phyloP scores from a whole-genome alignment of 2,797 vertebrate genomes.

The Dipus sagitta region DNA sequence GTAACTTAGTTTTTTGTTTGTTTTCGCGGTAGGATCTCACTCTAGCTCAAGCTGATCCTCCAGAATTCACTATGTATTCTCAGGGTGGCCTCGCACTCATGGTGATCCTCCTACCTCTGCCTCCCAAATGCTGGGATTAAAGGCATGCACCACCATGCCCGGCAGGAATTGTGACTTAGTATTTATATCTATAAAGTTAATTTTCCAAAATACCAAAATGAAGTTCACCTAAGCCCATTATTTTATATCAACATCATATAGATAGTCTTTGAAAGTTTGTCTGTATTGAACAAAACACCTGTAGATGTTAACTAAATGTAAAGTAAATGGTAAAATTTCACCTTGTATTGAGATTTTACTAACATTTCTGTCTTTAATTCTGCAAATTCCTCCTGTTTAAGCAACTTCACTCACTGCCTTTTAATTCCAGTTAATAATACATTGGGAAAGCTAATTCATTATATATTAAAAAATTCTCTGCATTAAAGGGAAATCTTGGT shows the following conservation, averaged over 20 bases:
- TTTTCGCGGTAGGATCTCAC: too few relatives aligned
- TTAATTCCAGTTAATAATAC: constrained; percentile 69
- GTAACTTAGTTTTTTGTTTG: not conserved
- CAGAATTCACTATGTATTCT: too few relatives aligned
- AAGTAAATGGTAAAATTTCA: constrained; percentile 50
- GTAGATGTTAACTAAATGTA: not conserved
- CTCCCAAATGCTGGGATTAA: too few relatives aligned
- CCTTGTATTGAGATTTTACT: constrained; percentile 37
- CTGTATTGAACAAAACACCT: not conserved
- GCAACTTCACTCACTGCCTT: constrained; percentile 65
- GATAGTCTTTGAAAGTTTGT: not conserved
- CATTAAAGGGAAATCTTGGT: constrained; percentile 48
- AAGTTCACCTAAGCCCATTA: not conserved
- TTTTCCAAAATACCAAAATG: not conserved
- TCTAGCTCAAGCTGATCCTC: too few relatives aligned
- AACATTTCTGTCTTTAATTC: constrained; percentile 18
- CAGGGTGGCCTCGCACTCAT: too few relatives aligned
- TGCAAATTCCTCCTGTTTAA: constrained; percentile 56
- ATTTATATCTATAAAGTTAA: not conserved
- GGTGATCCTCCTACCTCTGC: too few relatives aligned
- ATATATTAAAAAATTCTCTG: constrained; percentile 72
- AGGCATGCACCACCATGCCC: too few relatives aligned
- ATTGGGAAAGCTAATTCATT: constrained; percentile 65
- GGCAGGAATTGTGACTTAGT: not conserved
- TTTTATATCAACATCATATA: not conserved